Evolutionary conservation across 1,140 invertebrate species (phyloP).

Genomic region (Orchestia grillus): DNA sequence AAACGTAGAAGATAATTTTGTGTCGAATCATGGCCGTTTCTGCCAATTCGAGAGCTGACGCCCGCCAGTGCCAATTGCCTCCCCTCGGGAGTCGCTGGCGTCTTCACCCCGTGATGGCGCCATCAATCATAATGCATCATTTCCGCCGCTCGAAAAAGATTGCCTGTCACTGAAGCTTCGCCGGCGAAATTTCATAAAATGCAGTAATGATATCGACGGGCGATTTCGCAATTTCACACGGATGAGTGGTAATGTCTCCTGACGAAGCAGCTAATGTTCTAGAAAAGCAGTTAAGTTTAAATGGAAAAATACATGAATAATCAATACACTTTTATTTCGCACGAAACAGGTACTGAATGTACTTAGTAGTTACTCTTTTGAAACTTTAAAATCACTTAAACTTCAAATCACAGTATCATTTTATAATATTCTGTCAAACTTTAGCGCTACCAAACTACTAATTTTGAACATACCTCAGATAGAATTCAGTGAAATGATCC

Average conservation of each 20-base stretch:
- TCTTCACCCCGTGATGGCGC: neutral
- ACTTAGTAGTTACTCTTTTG: too few relatives aligned
- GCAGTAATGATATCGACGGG: neutral
- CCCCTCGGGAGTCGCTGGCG: neutral
- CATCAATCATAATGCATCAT: conserved; percentile 9
- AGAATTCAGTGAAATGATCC: too few relatives aligned
- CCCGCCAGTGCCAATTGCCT: neutral
- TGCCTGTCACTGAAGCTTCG: neutral
- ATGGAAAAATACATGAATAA: too few relatives aligned
- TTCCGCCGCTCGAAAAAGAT: neutral
- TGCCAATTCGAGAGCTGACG: neutral
- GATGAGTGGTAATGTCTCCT: neutral
- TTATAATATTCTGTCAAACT: too few relatives aligned
- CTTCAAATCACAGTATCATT: too few relatives aligned
- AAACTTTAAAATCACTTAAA: too few relatives aligned
- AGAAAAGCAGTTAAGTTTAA: too few relatives aligned
- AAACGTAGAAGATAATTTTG: neutral
- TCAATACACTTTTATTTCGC: too few relatives aligned
- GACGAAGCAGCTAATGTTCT: neutral
- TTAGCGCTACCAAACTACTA: too few relatives aligned
- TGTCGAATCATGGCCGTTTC: neutral
- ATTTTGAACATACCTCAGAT: too few relatives aligned
- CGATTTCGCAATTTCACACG: neutral
- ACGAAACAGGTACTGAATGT: too few relatives aligned
- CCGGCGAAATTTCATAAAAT: neutral